Evolutionary conservation across 2,113 vertebrate species (phyloP).

Genomic region (Calyptommatus sinebrachiatus): DNA sequence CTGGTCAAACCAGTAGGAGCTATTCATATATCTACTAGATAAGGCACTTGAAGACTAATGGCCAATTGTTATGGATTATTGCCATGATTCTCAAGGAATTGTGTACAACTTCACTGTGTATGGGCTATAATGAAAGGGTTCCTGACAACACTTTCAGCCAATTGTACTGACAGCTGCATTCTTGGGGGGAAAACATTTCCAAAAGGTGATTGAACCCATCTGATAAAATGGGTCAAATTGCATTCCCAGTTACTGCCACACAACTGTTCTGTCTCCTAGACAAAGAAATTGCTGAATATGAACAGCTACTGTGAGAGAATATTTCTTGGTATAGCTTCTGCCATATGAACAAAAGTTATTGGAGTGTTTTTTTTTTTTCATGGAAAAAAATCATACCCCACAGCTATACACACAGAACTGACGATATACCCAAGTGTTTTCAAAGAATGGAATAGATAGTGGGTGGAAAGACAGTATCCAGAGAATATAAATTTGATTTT

Average conservation of each 20-base stretch:
- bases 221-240: constrained; percentile 46
- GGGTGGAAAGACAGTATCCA: background rate
- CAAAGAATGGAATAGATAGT: background rate
- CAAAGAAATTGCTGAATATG: constrained; percentile 25
- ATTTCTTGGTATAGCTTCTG: constrained; percentile 26
- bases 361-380: background rate
- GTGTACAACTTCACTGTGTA: constrained; percentile 44
- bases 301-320: constrained; percentile 3
- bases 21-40: constrained; percentile 27
- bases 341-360: constrained; percentile 1
- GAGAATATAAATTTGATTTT: background rate
- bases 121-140: constrained; percentile 51
- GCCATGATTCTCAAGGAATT: constrained; percentile 51
- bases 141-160: constrained; percentile 55
- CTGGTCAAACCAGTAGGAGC: background rate
- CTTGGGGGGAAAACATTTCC: constrained; percentile 53
- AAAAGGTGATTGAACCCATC: constrained; percentile 46
- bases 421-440: background rate
- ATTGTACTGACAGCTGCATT: constrained; percentile 57
- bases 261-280: constrained; percentile 13
- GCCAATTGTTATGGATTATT: constrained; percentile 39
- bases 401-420: background rate
- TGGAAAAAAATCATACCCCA: background rate
- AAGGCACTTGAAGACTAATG: constrained; percentile 36
- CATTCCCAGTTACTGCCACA: constrained; percentile 38